Evolutionary conservation across 2,888 invertebrate species (phyloP), one percentile per base, ranked within the genome.

Genomic region (Caenorhabditis zanzibari): DNA sequence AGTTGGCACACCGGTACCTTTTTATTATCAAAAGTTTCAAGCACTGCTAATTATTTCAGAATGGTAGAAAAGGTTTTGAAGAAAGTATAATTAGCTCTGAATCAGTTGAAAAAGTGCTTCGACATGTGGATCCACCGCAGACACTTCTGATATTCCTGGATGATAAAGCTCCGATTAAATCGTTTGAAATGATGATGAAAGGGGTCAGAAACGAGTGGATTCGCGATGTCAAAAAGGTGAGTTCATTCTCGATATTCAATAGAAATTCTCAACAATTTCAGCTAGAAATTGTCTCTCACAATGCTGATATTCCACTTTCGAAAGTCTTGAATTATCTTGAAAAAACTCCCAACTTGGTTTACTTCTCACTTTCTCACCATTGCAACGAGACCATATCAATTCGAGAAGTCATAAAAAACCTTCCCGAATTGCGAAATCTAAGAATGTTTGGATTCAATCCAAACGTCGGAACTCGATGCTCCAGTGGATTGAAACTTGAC

Each of bases 401-500:
- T 9, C 41, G 63, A 5, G 75, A 81, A 10, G 32, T 81, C 5
- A 71, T 81, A 26, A 32, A 41, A 19, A 26, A 9, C 2, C 58
- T 79, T 4, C 54, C 56, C 0, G 26, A 71, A 12, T 56, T 79
- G n/a, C n/a, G 58, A 47, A 3, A 56, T 4, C 56, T 79, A 7
- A 41, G 79, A 56, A 47, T 81, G 14, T 75, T 63, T 19, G 63
- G 16, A 22, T 81, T 75, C 41, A 63, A 75, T 28, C 52, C 35
- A 10, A 75, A 63, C 19, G 66, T 58, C 32, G 66, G 49, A 22
- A 64, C 54, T 49, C 58, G 35, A n/a, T 49, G 54, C 24, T 74
- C 81, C 1, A 81, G 75, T 52, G 81, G 81, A 32, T 41, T 81
- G 35, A 38, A 64, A 5, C 75, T 81, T 19, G 81, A 81, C 38